Conservation (phyloP, 2,888 invertebrate genomes). For the Salpingus planirostris region DNA sequence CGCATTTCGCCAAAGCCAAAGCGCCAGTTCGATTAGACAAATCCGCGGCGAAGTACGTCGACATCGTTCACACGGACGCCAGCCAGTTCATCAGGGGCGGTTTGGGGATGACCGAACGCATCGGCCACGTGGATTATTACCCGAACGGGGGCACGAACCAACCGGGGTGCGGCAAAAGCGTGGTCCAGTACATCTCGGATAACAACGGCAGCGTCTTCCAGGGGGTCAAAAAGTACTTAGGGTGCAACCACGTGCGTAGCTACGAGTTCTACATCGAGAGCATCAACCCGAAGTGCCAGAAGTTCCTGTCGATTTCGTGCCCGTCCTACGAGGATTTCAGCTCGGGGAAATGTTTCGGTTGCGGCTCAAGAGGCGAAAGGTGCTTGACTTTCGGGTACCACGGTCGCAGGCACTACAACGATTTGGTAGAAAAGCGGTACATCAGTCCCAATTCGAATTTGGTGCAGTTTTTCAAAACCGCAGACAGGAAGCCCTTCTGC, state of each 20-base stretch:
- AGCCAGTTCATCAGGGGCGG: constrained; percentile 67
- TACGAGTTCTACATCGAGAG: constrained; percentile 79
- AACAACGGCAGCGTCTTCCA: constrained; percentile 51
- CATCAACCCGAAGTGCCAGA: constrained; percentile 60
- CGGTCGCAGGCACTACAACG: constrained; percentile 48
- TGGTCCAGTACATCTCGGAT: constrained; percentile 55
- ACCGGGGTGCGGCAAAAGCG: constrained; percentile 56
- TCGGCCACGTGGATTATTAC: constrained; percentile 87
- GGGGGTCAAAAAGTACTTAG: constrained; percentile 60
- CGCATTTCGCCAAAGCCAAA: constrained; percentile 76
- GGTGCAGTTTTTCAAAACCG: constrained; percentile 65
- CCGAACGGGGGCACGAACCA: constrained; percentile 82
- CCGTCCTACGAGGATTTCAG: constrained; percentile 55
- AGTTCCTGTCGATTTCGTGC: constrained; percentile 71
- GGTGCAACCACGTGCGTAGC: constrained; percentile 83
- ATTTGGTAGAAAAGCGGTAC: constrained; percentile 40
- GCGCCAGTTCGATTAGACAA: constrained; percentile 75
- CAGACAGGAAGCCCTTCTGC: constrained; percentile 62
- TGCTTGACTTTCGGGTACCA: constrained; percentile 64
- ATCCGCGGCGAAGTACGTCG: constrained; percentile 81
- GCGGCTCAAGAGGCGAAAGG: constrained; percentile 54
- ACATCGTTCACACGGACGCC: constrained; percentile 83
- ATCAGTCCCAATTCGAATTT: constrained; percentile 46
- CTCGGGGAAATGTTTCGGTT: constrained; percentile 60
- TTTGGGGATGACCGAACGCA: constrained; percentile 70